Evolutionary conservation across 2,113 vertebrate genomes (phyloP).

Genomic region (Amblyornis subalaris): DNA sequence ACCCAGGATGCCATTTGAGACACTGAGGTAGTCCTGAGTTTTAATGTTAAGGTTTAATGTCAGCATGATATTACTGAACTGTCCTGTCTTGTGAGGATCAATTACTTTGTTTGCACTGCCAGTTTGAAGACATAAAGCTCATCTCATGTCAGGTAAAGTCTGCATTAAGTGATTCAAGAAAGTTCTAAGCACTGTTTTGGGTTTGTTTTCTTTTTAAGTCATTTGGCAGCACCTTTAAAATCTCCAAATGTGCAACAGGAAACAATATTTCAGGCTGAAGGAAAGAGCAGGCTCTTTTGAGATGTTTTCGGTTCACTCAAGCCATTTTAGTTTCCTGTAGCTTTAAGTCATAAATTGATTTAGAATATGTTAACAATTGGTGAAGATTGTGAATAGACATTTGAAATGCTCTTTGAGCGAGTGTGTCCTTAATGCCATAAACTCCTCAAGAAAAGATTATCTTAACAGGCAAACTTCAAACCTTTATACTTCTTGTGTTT

Average conservation of each 20-base stretch:
- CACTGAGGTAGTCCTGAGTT: not conserved
- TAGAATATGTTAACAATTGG: not conserved
- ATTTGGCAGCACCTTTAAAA: not conserved
- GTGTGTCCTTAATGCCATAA: not conserved
- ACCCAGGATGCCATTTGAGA: not conserved
- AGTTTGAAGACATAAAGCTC: not conserved
- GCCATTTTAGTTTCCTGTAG: not conserved
- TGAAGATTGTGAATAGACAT: not conserved
- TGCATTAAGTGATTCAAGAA: not conserved
- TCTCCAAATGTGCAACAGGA: not conserved
- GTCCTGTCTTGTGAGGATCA: not conserved
- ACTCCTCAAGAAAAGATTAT: not conserved
- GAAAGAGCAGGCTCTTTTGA: not conserved
- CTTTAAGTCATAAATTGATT: not conserved
- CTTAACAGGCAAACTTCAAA: not conserved
- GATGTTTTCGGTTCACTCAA: not conserved
- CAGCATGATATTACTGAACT: not conserved
- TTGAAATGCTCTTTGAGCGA: not conserved
- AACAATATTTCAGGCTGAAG: not conserved
- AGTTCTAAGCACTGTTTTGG: not conserved
- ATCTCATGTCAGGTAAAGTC: not conserved
- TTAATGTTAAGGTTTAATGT: constrained; percentile 10
- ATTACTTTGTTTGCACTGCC: not conserved
- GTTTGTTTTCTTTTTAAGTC: not conserved
- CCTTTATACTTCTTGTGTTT: not conserved